A percentile compares a stretch with the other conserved stretches of the same genome.
These are phyloP conservation scores for Macropodus opercularis DNA, from an alignment of 2,797 vertebrate genomes.

Conservation along the genomic window DNA sequence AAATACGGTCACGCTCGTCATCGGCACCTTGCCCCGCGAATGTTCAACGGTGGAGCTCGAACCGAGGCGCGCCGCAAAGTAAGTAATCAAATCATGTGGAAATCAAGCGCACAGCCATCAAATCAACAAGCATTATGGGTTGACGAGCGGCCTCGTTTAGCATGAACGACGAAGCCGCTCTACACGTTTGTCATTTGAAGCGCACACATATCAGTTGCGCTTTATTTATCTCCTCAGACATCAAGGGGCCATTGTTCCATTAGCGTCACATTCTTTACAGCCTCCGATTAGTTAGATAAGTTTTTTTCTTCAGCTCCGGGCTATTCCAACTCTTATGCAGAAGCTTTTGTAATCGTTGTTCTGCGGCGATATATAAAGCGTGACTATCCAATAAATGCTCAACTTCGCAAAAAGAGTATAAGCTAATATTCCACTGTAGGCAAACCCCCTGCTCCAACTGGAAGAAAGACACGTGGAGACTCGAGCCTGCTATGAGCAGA, in stretches of 20 bases:
- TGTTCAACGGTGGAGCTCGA: conserved; percentile 20
- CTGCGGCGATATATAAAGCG: conserved; percentile 55
- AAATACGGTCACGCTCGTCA: conserved; percentile 32
- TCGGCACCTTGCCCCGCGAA: conserved; percentile 22
- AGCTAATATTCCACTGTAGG: conserved; percentile 49
- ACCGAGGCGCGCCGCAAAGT: conserved; percentile 30
- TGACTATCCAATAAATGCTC: conserved; percentile 61
- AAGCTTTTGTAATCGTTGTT: conserved; percentile 45
- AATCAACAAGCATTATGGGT: conserved; percentile 50
- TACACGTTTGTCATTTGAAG: conserved; percentile 32
- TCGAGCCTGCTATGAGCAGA: conserved; percentile 21
- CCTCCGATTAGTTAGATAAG: conserved; percentile 54
- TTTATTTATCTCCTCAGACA: conserved; percentile 62
- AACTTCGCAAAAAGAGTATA: conserved; percentile 47
- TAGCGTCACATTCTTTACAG: conserved; percentile 63
- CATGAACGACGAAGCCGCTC: conserved; percentile 27
- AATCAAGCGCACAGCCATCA: conserved; percentile 45
- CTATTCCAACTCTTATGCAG: conserved; percentile 42
- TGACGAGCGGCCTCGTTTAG: conserved; percentile 41
- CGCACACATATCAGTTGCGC: conserved; percentile 14
- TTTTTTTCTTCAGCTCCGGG: conserved; percentile 56
- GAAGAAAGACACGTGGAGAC: conserved; percentile 40
- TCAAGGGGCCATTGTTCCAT: conserved; percentile 65
- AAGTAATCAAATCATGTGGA: conserved; percentile 48
- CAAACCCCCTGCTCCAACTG: conserved; percentile 1